Conservation (phyloP, 1,140 invertebrate species). For the Trichonephila inaurata region DNA sequence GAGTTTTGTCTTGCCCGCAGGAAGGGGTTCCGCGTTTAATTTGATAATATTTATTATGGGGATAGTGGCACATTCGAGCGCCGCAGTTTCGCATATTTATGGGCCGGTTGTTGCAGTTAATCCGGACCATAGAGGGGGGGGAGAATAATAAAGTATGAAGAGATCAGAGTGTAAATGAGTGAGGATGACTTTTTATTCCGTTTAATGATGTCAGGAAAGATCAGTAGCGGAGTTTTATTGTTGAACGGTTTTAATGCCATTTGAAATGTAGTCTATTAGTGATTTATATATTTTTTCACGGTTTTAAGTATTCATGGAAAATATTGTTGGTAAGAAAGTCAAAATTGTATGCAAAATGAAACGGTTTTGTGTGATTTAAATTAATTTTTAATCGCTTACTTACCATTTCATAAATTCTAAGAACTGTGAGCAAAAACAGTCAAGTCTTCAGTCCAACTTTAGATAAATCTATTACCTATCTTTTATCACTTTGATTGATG, state of each 20-base stretch:
- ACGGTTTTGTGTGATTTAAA: too few species aligned
- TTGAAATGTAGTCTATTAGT: too few species aligned
- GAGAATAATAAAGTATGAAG: not conserved
- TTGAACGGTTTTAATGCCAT: not conserved
- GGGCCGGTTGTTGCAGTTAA: not conserved
- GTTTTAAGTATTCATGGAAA: too few species aligned
- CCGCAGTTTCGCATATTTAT: not conserved
- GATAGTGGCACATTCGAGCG: not conserved
- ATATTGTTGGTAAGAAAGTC: too few species aligned
- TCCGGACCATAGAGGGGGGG: not conserved
- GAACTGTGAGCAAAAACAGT: too few species aligned
- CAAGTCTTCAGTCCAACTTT: too few species aligned
- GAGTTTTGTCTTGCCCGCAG: not conserved
- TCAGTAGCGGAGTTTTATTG: not conserved
- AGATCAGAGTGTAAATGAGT: not conserved
- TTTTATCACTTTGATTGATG: too few species aligned
- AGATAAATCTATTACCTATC: too few species aligned
- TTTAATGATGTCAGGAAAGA: not conserved
- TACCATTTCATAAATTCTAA: too few species aligned
- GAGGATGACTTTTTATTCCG: not conserved
- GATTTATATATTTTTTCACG: too few species aligned
- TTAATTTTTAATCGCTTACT: too few species aligned
- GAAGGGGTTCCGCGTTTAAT: slow-evolving; percentile 25
- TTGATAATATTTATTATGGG: slow-evolving; percentile 31
- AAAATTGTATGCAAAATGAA: too few species aligned